Conservation (phyloP, 2,888 invertebrate species). For the Lamellibrachia satsuma region DNA sequence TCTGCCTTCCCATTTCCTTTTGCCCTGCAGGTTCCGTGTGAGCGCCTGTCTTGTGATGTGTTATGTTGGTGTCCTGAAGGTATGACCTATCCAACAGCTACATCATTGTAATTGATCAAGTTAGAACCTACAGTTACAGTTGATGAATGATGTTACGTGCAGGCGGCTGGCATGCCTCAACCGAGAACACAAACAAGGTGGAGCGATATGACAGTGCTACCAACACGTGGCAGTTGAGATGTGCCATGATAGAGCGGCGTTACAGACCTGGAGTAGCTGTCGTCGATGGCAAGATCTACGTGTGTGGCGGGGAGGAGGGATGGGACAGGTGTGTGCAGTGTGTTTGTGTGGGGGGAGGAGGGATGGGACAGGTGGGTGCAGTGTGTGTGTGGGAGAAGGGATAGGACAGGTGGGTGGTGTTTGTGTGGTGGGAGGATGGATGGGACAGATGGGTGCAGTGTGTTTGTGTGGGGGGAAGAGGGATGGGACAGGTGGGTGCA, state of each 20-base stretch:
- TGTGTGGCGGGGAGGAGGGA: slow-evolving; percentile 69
- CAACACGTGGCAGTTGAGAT: slow-evolving; percentile 66
- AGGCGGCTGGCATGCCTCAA: slow-evolving; percentile 70
- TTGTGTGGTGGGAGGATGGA: slow-evolving; percentile 68
- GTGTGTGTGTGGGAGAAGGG: neutral
- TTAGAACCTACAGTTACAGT: neutral
- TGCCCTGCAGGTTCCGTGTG: too few relatives aligned
- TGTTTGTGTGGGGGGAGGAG: neutral
- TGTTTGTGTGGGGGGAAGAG: neutral
- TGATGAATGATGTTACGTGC: neutral
- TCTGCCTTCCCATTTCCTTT: too few relatives aligned
- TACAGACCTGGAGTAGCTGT: slow-evolving; percentile 68
- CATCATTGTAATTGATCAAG: too few relatives aligned
- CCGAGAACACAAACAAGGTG: slow-evolving; percentile 69
- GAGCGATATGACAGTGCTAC: slow-evolving; percentile 66
- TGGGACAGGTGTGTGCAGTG: slow-evolving; percentile 64
- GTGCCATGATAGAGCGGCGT: slow-evolving; percentile 67
- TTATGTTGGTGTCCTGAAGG: too few relatives aligned
- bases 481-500: neutral
- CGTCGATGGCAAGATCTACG: slow-evolving; percentile 67
- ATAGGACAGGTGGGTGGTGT: slow-evolving; percentile 41
- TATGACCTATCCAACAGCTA: too few relatives aligned
- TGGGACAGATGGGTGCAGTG: slow-evolving; percentile 64
- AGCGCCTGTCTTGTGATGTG: too few relatives aligned
- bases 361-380: neutral